These are phyloP conservation scores for Microcaecilia unicolor DNA, from an alignment of 2,797 vertebrate genomes.

Conservation along the genomic window DNA sequence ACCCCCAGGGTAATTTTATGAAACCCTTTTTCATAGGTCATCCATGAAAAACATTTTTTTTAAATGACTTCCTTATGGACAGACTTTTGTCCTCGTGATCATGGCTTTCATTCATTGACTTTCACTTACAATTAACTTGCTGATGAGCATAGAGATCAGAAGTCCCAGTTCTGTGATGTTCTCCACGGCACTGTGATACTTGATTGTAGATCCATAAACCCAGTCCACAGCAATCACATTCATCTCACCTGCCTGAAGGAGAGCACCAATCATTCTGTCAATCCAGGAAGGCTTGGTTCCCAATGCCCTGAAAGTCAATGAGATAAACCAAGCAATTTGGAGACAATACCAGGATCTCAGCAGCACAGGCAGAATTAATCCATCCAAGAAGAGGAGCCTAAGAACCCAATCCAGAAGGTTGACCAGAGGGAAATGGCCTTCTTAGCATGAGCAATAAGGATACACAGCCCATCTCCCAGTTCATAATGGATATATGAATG, in stretches of 20 bases:
- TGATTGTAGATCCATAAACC: conserved; percentile 71
- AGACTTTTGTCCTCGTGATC: too few species aligned
- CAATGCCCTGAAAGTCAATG: conserved; percentile 48
- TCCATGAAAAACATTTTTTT: too few species aligned
- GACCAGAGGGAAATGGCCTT: neutral
- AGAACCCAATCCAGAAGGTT: too few species aligned
- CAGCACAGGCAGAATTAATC: neutral
- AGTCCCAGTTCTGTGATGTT: conserved; percentile 73
- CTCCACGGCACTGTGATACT: conserved; percentile 74
- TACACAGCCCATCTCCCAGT: too few species aligned
- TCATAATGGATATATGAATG: too few species aligned
- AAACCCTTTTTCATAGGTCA: too few species aligned
- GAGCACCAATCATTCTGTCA: conserved; percentile 50
- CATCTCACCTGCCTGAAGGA: conserved; percentile 53
- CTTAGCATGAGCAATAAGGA: neutral
- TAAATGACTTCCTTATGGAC: too few species aligned
- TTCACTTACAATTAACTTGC: conserved; percentile 74
- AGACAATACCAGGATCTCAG: neutral
- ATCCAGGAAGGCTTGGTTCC: conserved; percentile 87
- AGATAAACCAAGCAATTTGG: too few species aligned
- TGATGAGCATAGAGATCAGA: conserved; percentile 74
- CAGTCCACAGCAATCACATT: conserved; percentile 89
- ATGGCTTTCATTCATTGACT: too few species aligned
- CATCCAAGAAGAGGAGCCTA: accelerated
- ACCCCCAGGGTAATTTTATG: too few species aligned